Conservation (phyloP, 2,888 invertebrate species). For the Oscheius sp. region DNA sequence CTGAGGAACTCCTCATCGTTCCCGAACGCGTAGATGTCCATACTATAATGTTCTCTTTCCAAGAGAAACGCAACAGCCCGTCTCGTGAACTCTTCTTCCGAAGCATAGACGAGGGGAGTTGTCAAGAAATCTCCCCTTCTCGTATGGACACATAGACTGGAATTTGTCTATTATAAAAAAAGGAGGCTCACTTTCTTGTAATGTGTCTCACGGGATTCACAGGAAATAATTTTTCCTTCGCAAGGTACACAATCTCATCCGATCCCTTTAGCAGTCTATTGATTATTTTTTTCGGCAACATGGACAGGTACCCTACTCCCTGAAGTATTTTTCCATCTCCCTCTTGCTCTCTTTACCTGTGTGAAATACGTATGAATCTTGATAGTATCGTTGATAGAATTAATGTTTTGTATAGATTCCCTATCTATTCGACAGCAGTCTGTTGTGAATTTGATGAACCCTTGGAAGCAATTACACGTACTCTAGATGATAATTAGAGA, state of each 20-base stretch:
- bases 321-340: background rate
- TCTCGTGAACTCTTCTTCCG: constrained; percentile 2
- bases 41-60: background rate
- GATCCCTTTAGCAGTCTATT: background rate
- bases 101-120: background rate
- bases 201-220: background rate
- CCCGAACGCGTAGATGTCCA: constrained; percentile 12
- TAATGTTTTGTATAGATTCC: background rate
- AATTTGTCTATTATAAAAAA: background rate
- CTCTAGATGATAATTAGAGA: background rate
- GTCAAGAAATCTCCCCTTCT: constrained; percentile 27
- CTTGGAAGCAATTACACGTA: background rate
- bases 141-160: constrained; percentile 29
- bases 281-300: background rate
- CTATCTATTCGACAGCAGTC: constrained; percentile 8
- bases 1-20: constrained; percentile 2
- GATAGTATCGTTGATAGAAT: background rate
- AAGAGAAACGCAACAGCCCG: background rate
- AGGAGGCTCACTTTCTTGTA: constrained; percentile 6
- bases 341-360: background rate
- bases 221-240: constrained; percentile 3
- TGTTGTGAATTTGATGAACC: background rate
- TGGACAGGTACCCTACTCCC: constrained; percentile 7
- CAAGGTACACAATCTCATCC: background rate
- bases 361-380: background rate